These are phyloP conservation scores for Apis cerana DNA, from an alignment of 1,140 invertebrate genomes.

Conservation along the genomic window DNA sequence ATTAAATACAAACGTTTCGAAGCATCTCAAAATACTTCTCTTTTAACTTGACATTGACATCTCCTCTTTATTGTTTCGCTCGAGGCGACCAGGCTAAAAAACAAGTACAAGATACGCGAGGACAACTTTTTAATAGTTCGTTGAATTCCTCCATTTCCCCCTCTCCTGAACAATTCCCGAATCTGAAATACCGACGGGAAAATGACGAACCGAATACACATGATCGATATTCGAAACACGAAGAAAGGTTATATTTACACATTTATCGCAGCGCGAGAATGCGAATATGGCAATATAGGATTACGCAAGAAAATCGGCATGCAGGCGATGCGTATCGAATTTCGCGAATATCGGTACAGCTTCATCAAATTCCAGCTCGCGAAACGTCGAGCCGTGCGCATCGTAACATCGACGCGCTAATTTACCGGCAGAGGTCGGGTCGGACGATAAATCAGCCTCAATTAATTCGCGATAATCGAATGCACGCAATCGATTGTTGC, in stretches of 20 bases:
- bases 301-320: conserved; percentile 6
- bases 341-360: conserved; percentile 9
- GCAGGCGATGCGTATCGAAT: neutral
- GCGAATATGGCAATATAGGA: neutral
- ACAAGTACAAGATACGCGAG: no score
- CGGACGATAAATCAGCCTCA: conserved; percentile 27
- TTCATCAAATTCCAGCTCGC: conserved; percentile 12
- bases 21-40: no score
- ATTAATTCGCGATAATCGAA: conserved; percentile 20
- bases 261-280: no score
- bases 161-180: no score
- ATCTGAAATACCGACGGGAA: no score
- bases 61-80: no score
- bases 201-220: no score
- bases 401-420: conserved; percentile 31
- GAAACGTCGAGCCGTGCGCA: neutral
- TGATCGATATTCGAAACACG: neutral
- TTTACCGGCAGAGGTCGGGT: neutral
- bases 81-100: no score
- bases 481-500: neutral
- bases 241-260: neutral
- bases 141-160: no score
- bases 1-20: no score
- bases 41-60: no score
- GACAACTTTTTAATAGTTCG: no score